Evolutionary conservation across 1,140 invertebrate species (phyloP), one percentile per base, ranked within the genome.

Genomic region (Gryllus bimaculatus): DNA sequence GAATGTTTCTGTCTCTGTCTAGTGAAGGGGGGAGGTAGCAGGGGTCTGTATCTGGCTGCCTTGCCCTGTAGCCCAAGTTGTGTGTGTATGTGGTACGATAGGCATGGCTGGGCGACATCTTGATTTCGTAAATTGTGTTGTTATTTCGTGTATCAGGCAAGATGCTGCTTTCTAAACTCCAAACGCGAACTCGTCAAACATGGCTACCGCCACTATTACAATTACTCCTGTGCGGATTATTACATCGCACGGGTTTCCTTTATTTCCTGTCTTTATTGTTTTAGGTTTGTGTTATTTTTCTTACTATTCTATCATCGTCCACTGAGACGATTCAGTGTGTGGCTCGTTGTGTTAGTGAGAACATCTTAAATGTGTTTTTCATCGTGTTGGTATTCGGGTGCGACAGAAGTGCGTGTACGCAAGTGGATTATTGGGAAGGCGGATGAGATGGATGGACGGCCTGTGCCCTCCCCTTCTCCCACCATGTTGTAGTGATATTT

Each of bases 1-100:
- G 76, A 79, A 79, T 79, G 78, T 49, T 79, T 79, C 78, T 66
- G 73, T 79, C 78, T 79, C 78, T 75, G 78, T 79, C 78, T 79
- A 21, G 74, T 66, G 80, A 76, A 73, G 77, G 20, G 80, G 73
- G 79, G 47, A 73, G 54, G 47, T 26, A 74, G 47, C 47, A 21
- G 21, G 77, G 75, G 79, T 76, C 39, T 8, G 47, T 21, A 78
- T 76, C 48, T 48, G 48, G 76, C 76, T 77, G 76, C 48, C 76
- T 77, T 77, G 48, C 76, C 48, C 47, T 77, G 48, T 48, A 48
- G 47, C 76, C 76, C 47, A 77, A 77, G 48, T 47, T 77, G 76
- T 48, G 76, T 49, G 76, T 77, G 76, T 18, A 18, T 48, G 76
- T 77, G 48, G 76, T 21, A 20, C 47, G 54, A 66, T 66, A 48